Percentiles rank a stretch among this genome's conserved stretches.
Evolutionary conservation across 2,888 invertebrate genomes (phyloP).

Genomic region (Drosophila paranaensis): DNA sequence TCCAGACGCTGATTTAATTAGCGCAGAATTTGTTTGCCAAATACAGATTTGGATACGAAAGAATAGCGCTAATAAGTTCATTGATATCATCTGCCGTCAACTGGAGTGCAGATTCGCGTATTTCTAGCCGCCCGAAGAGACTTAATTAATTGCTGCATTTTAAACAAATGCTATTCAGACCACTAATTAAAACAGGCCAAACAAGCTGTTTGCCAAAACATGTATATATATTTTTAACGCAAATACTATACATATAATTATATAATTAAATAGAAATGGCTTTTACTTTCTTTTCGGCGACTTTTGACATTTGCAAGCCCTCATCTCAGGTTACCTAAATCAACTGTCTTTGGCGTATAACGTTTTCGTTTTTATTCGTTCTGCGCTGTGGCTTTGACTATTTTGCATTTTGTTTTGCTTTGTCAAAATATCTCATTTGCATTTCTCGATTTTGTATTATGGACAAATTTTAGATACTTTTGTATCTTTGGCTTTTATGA

Average conservation of each 20-base stretch:
- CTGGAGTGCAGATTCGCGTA: not conserved
- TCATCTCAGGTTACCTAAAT: slow-evolving; percentile 6
- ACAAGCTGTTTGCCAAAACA: slow-evolving; percentile 20
- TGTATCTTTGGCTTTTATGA: slow-evolving; percentile 14
- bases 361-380: slow-evolving; percentile 59
- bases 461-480: slow-evolving; percentile 37
- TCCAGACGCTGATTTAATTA: slow-evolving; percentile 64
- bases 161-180: slow-evolving; percentile 16
- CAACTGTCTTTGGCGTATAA: slow-evolving; percentile 28
- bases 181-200: slow-evolving; percentile 30
- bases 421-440: slow-evolving; percentile 59
- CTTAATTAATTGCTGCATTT: slow-evolving; percentile 16
- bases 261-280: slow-evolving; percentile 30
- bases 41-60: slow-evolving; percentile 9
- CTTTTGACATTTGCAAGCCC: slow-evolving; percentile 65
- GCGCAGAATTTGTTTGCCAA: slow-evolving; percentile 53
- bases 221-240: not conserved
- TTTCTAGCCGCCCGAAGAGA: not conserved
- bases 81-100: slow-evolving; percentile 23
- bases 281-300: slow-evolving; percentile 64
- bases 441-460: slow-evolving; percentile 65
- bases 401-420: slow-evolving; percentile 27
- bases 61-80: slow-evolving; percentile 61
- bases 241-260: not conserved
- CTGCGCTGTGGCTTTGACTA: slow-evolving; percentile 24